A percentile compares a stretch with the other conserved stretches of the same genome.
phyloP scores from a whole-genome alignment of 2,113 vertebrate species.

The Callorhinus ursinus region DNA sequence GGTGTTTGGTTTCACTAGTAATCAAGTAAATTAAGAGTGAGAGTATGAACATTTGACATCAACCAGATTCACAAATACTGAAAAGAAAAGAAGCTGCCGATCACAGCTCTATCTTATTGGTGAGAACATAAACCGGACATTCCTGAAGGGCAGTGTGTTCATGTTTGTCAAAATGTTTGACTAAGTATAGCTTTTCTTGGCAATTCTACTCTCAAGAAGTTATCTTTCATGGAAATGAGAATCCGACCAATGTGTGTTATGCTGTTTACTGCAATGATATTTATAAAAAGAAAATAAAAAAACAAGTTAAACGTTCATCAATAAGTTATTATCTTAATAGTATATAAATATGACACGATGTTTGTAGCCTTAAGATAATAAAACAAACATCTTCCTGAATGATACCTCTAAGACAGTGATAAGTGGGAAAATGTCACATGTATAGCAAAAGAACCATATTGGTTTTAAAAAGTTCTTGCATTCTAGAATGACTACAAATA shows the following conservation, averaged over 20 bases:
- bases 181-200: neutral
- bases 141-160: neutral
- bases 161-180: too few species aligned
- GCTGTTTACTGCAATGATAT: neutral
- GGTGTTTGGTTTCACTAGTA: neutral
- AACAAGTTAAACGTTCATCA: neutral
- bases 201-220: conserved; percentile 1
- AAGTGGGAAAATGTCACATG: neutral
- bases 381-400: neutral
- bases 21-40: neutral
- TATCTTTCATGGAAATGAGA: neutral
- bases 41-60: neutral
- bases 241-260: neutral
- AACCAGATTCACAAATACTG: neutral
- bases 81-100: neutral
- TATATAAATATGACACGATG: neutral
- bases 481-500: neutral
- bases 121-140: neutral
- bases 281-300: neutral
- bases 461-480: neutral
- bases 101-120: neutral
- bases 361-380: neutral
- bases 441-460: neutral
- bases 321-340: neutral
- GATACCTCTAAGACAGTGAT: neutral